Evolutionary conservation across 1,140 invertebrate genomes (phyloP).

Genomic region (Branchinecta lindahli): DNA sequence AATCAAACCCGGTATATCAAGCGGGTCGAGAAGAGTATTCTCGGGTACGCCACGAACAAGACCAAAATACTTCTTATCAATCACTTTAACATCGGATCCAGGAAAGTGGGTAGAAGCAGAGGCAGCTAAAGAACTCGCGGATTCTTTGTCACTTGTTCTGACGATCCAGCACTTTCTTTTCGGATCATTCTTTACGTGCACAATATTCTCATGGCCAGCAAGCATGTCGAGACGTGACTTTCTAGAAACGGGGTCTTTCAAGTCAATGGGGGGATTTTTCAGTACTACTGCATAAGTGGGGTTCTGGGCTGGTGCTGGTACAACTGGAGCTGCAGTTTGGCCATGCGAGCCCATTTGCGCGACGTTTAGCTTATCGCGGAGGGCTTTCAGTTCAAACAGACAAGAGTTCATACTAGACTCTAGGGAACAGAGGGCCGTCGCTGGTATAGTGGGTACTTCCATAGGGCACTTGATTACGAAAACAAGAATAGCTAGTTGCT

Average conservation of each 20-base stretch:
- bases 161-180: background rate
- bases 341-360: background rate
- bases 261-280: background rate
- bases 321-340: background rate
- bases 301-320: background rate
- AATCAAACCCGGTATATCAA: background rate
- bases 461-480: background rate
- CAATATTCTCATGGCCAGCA: slow-evolving; percentile 7
- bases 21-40: background rate
- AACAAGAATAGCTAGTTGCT: background rate
- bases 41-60: background rate
- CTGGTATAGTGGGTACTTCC: background rate
- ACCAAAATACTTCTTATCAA: background rate
- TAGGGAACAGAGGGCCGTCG: background rate
- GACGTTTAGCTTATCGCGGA: background rate
- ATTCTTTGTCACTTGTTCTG: background rate
- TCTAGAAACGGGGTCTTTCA: background rate
- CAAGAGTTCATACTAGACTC: background rate
- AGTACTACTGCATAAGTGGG: background rate
- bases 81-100: too few relatives aligned
- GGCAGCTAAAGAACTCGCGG: background rate
- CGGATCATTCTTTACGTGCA: background rate
- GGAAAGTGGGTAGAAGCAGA: background rate
- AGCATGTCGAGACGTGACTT: background rate
- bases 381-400: background rate